phyloP scores from a whole-genome alignment of 2,797 vertebrate genomes.

The Ctenopoma multispine region DNA sequence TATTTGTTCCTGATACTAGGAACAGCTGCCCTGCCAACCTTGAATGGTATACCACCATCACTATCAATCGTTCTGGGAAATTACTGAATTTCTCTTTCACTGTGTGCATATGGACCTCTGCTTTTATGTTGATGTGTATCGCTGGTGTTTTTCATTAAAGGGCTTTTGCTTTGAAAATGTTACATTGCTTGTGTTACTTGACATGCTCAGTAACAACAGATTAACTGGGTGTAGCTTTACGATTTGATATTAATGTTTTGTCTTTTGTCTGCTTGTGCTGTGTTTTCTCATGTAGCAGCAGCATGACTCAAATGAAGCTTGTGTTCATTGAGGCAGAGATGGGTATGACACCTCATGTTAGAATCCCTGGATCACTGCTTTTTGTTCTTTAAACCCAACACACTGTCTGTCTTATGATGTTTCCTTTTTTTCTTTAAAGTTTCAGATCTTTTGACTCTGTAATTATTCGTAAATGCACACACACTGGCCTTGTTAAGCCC shows the following conservation, averaged over 20 bases:
- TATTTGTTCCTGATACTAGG: conserved; percentile 58
- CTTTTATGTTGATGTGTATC: conserved; percentile 17
- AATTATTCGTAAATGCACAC: background rate
- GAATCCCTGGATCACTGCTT: conserved; percentile 3
- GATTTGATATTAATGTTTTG: conserved; percentile 43
- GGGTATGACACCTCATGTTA: conserved; percentile 13
- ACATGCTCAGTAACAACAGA: background rate
- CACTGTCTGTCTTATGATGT: conserved; percentile 14
- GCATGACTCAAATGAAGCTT: conserved; percentile 61
- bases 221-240: background rate
- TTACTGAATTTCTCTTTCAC: conserved; percentile 35
- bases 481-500: background rate
- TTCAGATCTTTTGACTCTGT: conserved; percentile 1
- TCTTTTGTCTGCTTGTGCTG: conserved; percentile 44
- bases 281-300: conserved; percentile 52
- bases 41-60: conserved; percentile 60
- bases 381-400: conserved; percentile 6
- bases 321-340: conserved; percentile 55
- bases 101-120: conserved; percentile 20
- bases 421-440: conserved; percentile 4
- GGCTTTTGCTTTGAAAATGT: background rate
- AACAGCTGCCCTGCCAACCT: conserved; percentile 62
- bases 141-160: background rate
- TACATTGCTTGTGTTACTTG: background rate
- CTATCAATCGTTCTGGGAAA: conserved; percentile 56